phyloP scores from a whole-genome alignment of 2,888 invertebrate genomes.

The Drosophila villosipedis region DNA sequence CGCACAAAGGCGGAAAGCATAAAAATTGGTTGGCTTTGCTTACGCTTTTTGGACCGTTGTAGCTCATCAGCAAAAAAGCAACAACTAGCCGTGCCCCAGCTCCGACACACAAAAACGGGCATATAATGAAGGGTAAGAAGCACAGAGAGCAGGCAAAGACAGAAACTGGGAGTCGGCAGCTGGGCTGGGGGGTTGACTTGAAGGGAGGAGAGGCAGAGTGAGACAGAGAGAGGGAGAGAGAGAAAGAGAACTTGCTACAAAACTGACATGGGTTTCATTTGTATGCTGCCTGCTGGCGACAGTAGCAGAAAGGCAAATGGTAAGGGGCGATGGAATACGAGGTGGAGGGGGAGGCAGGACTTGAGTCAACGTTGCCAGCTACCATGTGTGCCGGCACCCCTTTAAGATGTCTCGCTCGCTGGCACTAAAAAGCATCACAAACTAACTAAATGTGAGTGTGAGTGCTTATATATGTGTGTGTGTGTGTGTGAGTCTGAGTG shows the following conservation, averaged over 20 bases:
- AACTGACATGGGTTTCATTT: slow-evolving; percentile 79
- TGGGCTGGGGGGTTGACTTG: slow-evolving; percentile 9
- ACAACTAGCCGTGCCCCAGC: slow-evolving; percentile 25
- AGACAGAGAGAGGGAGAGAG: neutral
- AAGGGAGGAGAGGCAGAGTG: neutral
- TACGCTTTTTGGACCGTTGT: slow-evolving; percentile 34
- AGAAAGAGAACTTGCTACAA: slow-evolving; percentile 64
- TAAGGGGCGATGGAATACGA: neutral
- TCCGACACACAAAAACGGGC: slow-evolving; percentile 32
- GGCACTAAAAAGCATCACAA: slow-evolving; percentile 76
- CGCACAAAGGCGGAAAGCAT: slow-evolving; percentile 72
- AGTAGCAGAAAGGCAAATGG: slow-evolving; percentile 28
- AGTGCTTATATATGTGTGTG: slow-evolving; percentile 5
- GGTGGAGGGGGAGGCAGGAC: slow-evolving; percentile 8
- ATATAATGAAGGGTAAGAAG: slow-evolving; percentile 75
- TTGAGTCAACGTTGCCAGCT: slow-evolving; percentile 27
- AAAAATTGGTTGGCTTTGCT: slow-evolving; percentile 75
- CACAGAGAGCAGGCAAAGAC: slow-evolving; percentile 17
- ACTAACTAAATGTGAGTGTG: slow-evolving; percentile 72
- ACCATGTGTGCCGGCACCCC: slow-evolving; percentile 65
- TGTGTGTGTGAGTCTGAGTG: slow-evolving; percentile 12
- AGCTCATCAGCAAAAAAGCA: slow-evolving; percentile 62
- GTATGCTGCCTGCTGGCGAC: slow-evolving; percentile 79
- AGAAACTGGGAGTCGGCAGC: slow-evolving; percentile 6
- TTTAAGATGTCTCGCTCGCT: slow-evolving; percentile 63